Evolutionary conservation across 2,888 invertebrate genomes (phyloP).

Genomic region (Ellobium chinense): DNA sequence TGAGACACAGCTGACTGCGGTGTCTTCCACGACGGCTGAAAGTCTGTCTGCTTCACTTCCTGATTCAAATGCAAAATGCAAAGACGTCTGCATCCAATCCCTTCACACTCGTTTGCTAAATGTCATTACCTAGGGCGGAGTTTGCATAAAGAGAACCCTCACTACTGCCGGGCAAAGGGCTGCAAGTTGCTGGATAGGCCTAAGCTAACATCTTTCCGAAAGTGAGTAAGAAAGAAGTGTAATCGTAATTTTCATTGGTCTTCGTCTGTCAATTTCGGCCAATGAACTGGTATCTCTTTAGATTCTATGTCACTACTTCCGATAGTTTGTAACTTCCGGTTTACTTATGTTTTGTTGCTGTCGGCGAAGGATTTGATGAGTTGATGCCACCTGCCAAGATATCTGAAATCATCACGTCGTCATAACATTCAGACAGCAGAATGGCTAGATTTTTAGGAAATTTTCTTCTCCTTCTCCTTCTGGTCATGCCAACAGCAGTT

Average conservation of each 20-base stretch:
- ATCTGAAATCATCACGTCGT: conserved; percentile 13
- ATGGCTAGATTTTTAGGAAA: conserved; percentile 60
- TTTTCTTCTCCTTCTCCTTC: conserved; percentile 64
- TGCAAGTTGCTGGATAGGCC: conserved; percentile 11
- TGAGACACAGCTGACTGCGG: too few species aligned
- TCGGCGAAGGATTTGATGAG: too few species aligned
- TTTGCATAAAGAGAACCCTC: neutral
- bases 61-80: neutral
- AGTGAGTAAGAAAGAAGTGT: conserved; percentile 3
- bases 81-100: neutral
- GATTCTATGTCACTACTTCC: conserved; percentile 4
- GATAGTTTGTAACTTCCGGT: conserved; percentile 15
- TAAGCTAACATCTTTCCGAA: neutral
- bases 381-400: too few species aligned
- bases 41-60: neutral
- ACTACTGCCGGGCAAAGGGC: conserved; percentile 7
- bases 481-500: conserved; percentile 70
- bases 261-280: neutral
- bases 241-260: conserved; percentile 16
- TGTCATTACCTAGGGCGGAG: neutral
- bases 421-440: neutral
- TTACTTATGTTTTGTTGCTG: neutral
- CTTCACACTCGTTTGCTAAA: neutral
- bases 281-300: conserved; percentile 1
- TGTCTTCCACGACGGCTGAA: neutral